A percentile compares a stretch with the other conserved stretches of the same genome.
phyloP scores from a whole-genome alignment of 2,113 vertebrate genomes.

The Nycticryphes semicollaris region DNA sequence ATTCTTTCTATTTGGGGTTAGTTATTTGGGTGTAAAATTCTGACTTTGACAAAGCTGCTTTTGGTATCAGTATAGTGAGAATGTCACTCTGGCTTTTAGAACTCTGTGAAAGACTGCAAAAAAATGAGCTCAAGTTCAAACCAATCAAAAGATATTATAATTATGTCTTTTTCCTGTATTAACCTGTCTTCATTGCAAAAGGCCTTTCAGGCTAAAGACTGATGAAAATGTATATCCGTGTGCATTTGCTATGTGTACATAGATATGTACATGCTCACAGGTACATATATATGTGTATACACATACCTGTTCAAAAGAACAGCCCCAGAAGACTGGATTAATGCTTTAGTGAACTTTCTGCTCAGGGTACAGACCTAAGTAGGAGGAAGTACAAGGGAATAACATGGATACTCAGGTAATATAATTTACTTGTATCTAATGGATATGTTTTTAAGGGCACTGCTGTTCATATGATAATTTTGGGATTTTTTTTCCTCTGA shows the following conservation, averaged over 20 bases:
- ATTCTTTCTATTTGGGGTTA: neutral
- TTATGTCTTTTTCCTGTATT: neutral
- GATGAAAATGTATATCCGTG: neutral
- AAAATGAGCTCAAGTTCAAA: neutral
- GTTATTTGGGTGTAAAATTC: neutral
- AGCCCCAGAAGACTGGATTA: neutral
- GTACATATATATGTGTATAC: neutral
- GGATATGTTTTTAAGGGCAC: neutral
- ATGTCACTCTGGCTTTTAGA: neutral
- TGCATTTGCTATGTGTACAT: neutral
- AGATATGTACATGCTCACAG: neutral
- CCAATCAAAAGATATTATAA: neutral
- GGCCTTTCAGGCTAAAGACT: neutral
- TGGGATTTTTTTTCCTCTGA: neutral
- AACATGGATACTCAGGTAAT: neutral
- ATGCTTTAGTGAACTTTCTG: neutral
- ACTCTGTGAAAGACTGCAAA: neutral
- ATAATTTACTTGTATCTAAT: neutral
- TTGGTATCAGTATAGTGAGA: neutral
- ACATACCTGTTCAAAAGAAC: rapidly evolving
- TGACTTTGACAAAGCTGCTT: neutral
- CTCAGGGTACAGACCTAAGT: neutral
- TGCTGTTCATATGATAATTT: neutral
- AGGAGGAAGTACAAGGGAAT: neutral
- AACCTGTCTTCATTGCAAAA: neutral